Evolutionary conservation across 2,113 vertebrate species (phyloP).

Genomic region (Struthidea cinerea): DNA sequence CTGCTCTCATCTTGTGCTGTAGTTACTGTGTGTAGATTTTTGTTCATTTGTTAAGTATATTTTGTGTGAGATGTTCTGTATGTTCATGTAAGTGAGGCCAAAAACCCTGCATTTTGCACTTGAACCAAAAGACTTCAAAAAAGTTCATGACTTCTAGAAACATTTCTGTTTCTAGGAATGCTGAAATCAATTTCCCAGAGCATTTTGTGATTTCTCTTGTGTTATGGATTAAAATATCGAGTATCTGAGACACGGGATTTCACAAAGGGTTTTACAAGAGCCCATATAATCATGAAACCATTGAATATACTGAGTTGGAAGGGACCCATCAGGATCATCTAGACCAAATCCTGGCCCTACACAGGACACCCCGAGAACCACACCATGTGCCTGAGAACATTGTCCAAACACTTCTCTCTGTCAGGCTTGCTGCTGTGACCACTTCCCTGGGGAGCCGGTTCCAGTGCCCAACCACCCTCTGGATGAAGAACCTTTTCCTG

Average conservation of each 20-base stretch:
- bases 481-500: neutral
- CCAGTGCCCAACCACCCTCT: neutral
- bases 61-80: neutral
- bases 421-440: neutral
- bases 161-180: neutral
- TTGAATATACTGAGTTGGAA: neutral
- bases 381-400: neutral
- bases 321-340: neutral
- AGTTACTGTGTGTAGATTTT: neutral
- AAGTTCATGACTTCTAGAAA: neutral
- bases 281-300: neutral
- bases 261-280: neutral
- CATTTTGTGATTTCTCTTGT: neutral
- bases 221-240: neutral
- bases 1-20: neutral
- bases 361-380: neutral
- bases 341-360: neutral
- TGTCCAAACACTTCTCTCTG: neutral
- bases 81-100: neutral
- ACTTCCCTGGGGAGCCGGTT: neutral
- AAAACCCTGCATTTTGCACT: neutral
- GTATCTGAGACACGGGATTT: neutral
- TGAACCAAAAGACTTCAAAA: neutral
- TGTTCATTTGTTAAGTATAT: neutral
- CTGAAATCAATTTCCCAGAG: neutral